Conservation (phyloP, 92 coral and sea anemone species). For the Heliopora coerulea region DNA sequence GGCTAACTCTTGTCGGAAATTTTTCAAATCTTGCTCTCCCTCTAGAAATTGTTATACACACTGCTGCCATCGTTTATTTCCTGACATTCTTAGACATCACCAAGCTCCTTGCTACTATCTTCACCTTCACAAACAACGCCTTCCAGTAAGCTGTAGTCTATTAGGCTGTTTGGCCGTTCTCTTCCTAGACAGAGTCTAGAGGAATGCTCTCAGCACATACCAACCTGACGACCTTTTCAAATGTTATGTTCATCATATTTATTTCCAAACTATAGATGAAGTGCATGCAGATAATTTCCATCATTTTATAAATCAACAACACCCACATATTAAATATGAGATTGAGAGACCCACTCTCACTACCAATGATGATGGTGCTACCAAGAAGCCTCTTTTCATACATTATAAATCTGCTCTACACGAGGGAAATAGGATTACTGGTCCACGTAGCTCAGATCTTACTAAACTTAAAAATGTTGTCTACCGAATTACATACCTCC, state of each 20-base stretch:
- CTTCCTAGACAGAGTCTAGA: constrained; percentile 54
- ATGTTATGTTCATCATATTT: constrained; percentile 55
- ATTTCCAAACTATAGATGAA: constrained; percentile 46
- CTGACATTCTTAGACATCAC: too few species aligned
- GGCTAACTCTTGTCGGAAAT: too few species aligned
- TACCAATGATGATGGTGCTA: constrained; percentile 45
- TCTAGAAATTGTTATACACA: too few species aligned
- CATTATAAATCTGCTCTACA: constrained; percentile 44
- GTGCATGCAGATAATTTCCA: constrained; percentile 43
- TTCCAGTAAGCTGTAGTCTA: too few species aligned
- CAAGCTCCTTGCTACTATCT: too few species aligned
- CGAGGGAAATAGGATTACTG: constrained; percentile 3
- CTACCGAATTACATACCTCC: too few species aligned
- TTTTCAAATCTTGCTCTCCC: too few species aligned
- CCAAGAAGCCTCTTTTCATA: constrained; percentile 39
- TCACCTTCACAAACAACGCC: too few species aligned
- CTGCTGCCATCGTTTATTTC: too few species aligned
- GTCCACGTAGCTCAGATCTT: constrained; percentile 14
- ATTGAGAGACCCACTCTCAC: constrained; percentile 23
- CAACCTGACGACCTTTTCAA: constrained; percentile 27
- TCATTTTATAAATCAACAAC: neutral
- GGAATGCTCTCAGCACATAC: constrained; percentile 43
- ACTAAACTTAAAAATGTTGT: too few species aligned
- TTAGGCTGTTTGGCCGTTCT: constrained; percentile 46
- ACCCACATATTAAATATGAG: constrained; percentile 35